Evolutionary conservation across 2,888 invertebrate genomes (phyloP).

Genomic region (Perizoma affinitatum): DNA sequence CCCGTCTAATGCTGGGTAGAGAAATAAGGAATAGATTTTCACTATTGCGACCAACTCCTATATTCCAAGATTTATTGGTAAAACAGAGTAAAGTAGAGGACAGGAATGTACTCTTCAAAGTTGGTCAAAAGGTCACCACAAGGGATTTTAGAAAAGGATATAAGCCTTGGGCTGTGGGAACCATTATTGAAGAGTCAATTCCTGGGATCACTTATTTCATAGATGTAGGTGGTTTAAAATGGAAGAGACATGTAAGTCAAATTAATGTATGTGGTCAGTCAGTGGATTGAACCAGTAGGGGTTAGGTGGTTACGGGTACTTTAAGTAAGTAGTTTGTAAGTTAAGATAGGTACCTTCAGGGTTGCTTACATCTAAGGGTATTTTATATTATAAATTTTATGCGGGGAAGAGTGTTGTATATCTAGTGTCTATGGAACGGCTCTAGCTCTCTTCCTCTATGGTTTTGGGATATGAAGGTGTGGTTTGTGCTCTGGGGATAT

Average conservation of each 20-base stretch:
- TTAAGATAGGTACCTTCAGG: no score
- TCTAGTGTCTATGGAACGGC: no score
- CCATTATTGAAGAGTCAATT: background rate
- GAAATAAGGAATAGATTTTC: conserved; percentile 4
- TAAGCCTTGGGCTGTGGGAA: background rate
- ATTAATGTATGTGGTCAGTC: no score
- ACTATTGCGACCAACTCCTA: background rate
- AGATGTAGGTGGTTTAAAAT: background rate
- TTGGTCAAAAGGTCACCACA: background rate
- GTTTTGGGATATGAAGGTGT: no score
- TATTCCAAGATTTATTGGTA: background rate
- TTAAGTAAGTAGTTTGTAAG: no score
- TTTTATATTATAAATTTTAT: no score
- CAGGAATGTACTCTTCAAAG: background rate
- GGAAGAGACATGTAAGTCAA: background rate
- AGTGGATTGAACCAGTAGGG: no score
- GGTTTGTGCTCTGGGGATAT: no score
- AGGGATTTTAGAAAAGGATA: background rate
- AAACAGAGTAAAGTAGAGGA: background rate
- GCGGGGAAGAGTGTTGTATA: no score
- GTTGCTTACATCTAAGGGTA: no score
- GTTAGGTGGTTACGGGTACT: no score
- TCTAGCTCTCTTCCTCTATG: no score
- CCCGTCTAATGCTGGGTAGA: conserved; percentile 6
- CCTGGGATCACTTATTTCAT: background rate